Percentiles rank a stretch among this genome's conserved stretches.
Evolutionary conservation across 2,888 invertebrate species (phyloP).

Genomic region (Chloroclystis v-ata): DNA sequence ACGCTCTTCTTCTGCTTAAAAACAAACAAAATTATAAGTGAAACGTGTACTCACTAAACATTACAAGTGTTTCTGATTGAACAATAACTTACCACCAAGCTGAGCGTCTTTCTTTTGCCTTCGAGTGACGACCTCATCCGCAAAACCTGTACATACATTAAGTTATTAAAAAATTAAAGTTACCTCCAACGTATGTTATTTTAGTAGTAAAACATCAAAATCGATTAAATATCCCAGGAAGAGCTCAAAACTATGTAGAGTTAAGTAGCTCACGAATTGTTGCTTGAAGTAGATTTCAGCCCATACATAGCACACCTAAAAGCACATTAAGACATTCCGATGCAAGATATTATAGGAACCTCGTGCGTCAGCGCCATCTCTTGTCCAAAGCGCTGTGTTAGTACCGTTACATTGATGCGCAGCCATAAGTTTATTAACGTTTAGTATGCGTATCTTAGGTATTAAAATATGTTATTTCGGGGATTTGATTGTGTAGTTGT

Average conservation of each 20-base stretch:
- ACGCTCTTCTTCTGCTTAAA: constrained; percentile 87
- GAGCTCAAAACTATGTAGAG: neutral
- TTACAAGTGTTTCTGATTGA: neutral
- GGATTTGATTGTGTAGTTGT: constrained; percentile 16
- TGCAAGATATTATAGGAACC: constrained; percentile 21
- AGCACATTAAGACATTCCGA: constrained; percentile 47
- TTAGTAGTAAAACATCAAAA: constrained; percentile 14
- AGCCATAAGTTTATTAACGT: constrained; percentile 8
- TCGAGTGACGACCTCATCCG: constrained; percentile 73
- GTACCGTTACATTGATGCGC: constrained; percentile 23
- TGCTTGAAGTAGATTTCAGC: constrained; percentile 32
- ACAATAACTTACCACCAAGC: constrained; percentile 62
- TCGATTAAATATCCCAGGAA: constrained; percentile 8
- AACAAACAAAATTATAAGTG: constrained; percentile 33
- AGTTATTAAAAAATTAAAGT: constrained; percentile 1
- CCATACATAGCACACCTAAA: constrained; percentile 71
- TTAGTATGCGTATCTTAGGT: neutral
- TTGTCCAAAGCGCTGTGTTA: constrained; percentile 31
- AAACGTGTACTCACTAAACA: too few relatives aligned
- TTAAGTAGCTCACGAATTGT: neutral
- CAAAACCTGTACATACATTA: constrained; percentile 58
- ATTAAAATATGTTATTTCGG: constrained; percentile 19
- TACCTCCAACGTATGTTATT: neutral
- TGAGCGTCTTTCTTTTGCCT: constrained; percentile 75
- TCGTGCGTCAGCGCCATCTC: constrained; percentile 17